A percentile compares a stretch with the other conserved stretches of the same genome.
Conservation (phyloP, 1,140 invertebrate genomes). For the Parasteatoda tepidariorum region DNA sequence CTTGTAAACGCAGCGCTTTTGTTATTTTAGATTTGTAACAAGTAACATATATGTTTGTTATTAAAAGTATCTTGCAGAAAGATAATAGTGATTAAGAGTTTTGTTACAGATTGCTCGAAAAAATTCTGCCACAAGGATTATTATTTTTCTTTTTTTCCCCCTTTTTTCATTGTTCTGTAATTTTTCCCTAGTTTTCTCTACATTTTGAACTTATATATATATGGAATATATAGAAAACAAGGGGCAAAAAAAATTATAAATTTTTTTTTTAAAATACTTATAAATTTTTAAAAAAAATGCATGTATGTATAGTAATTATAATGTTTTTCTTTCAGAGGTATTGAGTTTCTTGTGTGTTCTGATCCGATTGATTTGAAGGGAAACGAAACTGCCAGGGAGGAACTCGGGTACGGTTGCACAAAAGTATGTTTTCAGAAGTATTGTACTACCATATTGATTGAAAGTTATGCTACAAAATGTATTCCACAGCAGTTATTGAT, state of each 20-base stretch:
- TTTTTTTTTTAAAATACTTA: not conserved
- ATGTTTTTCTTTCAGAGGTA: constrained; percentile 47
- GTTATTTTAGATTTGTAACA: too few species aligned
- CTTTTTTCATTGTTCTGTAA: not conserved
- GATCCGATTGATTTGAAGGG: constrained; percentile 91
- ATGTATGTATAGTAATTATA: too few species aligned
- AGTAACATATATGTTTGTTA: too few species aligned
- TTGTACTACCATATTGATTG: not conserved
- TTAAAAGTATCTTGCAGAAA: too few species aligned
- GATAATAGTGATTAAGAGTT: too few species aligned
- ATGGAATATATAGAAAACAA: too few species aligned
- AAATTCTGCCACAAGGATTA: too few species aligned
- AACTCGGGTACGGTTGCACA: constrained; percentile 84
- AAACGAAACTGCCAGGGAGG: constrained; percentile 85
- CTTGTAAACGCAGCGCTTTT: too few species aligned
- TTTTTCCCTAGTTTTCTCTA: not conserved
- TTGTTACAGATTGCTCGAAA: too few species aligned
- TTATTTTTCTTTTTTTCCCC: not conserved
- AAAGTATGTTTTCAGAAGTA: constrained; percentile 72
- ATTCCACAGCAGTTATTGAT: not conserved
- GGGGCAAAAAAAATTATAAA: not conserved
- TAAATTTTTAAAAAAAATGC: too few species aligned
- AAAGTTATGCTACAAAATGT: not conserved
- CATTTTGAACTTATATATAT: not conserved
- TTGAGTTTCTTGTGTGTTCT: constrained; percentile 92